phyloP scores from a whole-genome alignment of 2,888 invertebrate species.

The Hirudinaria manillensis region DNA sequence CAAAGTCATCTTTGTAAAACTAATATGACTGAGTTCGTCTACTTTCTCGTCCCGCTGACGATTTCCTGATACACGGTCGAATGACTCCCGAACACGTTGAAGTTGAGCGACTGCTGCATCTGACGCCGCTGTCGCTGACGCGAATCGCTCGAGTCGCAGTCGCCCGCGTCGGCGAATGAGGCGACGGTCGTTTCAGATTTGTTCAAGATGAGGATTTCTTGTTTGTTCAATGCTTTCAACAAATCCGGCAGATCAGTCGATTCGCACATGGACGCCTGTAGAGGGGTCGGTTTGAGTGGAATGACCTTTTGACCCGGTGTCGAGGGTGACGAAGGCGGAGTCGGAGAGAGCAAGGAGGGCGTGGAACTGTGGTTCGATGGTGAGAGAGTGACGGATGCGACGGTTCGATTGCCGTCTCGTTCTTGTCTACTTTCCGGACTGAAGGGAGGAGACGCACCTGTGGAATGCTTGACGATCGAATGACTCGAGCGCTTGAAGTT shows the following conservation, averaged over 20 bases:
- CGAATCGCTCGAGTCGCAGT: background rate
- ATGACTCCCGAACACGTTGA: too few relatives aligned
- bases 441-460: background rate
- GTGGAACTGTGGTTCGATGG: background rate
- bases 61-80: too few relatives aligned
- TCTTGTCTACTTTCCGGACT: background rate
- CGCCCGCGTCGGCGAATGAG: background rate
- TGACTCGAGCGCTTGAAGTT: background rate
- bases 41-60: too few relatives aligned
- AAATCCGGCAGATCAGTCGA: constrained; percentile 17
- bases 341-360: constrained; percentile 10
- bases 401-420: background rate
- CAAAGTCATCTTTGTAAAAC: too few relatives aligned
- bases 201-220: background rate
- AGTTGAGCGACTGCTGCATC: too few relatives aligned
- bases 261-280: background rate
- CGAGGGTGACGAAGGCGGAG: constrained; percentile 11
- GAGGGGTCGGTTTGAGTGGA: constrained; percentile 11
- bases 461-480: background rate
- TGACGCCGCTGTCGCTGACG: too few relatives aligned
- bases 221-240: constrained; percentile 10
- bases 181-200: background rate
- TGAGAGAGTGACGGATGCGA: background rate
- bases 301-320: background rate
- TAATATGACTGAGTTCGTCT: too few relatives aligned